These are phyloP conservation scores for Heliocidaris tuberculata DNA, from an alignment of 35 echinoderm and acorn worm species.

Conservation along the genomic window DNA sequence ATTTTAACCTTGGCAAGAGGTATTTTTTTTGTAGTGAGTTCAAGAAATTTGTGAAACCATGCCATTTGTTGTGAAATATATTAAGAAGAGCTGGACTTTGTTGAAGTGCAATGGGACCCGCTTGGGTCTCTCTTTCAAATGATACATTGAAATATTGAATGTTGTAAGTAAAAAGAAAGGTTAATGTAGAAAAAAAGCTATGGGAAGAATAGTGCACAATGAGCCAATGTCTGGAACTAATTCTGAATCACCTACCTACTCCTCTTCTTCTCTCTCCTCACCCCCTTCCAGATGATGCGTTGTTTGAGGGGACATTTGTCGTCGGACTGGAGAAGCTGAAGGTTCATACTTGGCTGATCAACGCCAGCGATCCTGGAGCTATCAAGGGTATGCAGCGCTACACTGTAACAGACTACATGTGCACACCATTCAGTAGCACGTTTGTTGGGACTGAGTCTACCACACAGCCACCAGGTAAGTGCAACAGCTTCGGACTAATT, in stretches of 20 bases:
- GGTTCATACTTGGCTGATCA: background rate
- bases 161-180: background rate
- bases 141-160: too few relatives aligned
- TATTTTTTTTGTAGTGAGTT: too few relatives aligned
- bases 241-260: too few relatives aligned
- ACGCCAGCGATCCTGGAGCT: background rate
- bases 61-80: too few relatives aligned
- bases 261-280: background rate
- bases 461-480: slow-evolving; percentile 18
- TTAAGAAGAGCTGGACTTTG: too few relatives aligned
- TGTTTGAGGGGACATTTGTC: background rate
- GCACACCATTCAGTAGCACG: slow-evolving; percentile 20
- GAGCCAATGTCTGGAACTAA: too few relatives aligned
- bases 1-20: too few relatives aligned
- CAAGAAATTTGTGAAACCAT: too few relatives aligned
- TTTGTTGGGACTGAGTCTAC: background rate
- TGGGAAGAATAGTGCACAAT: background rate
- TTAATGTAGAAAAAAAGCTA: background rate
- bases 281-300: background rate
- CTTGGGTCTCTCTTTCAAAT: too few relatives aligned
- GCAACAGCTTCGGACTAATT: background rate
- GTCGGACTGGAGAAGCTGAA: slow-evolving; percentile 36
- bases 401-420: slow-evolving; percentile 34
- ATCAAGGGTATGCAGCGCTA: slow-evolving; percentile 19
- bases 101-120: too few relatives aligned